Percentiles rank a stretch among this genome's conserved stretches.
Conservation (phyloP, 2,888 invertebrate species). For the Allacma fusca region DNA sequence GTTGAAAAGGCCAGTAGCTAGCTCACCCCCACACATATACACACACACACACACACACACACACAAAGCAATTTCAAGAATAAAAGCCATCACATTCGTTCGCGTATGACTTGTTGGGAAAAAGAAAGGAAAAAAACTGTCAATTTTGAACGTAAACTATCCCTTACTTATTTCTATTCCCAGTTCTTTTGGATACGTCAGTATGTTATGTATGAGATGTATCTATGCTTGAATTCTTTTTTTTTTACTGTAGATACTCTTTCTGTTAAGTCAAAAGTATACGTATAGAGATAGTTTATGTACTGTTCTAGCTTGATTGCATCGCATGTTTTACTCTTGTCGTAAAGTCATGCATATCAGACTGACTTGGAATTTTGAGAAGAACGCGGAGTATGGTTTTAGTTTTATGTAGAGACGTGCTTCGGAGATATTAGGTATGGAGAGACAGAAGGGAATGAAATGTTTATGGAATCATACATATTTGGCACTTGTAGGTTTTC, state of each 20-base stretch:
- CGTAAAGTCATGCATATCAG: slow-evolving; percentile 10
- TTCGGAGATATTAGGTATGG: not conserved
- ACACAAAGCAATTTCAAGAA: slow-evolving; percentile 32
- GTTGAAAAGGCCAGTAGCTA: not conserved
- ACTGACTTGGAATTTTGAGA: not conserved
- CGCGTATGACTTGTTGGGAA: slow-evolving; percentile 22
- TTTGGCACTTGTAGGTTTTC: slow-evolving; percentile 13
- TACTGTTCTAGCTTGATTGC: slow-evolving; percentile 5
- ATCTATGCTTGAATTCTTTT: no score
- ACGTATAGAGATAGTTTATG: not conserved
- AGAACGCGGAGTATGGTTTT: not conserved
- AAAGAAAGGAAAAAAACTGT: slow-evolving; percentile 26
- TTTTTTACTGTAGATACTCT: no score
- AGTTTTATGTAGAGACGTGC: not conserved
- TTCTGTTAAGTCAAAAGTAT: no score
- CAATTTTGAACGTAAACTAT: slow-evolving; percentile 17
- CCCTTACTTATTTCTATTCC: not conserved
- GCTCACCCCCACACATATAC: slow-evolving; percentile 33
- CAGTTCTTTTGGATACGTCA: not conserved
- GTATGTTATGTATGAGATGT: not conserved
- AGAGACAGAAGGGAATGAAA: not conserved
- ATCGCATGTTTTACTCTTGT: not conserved
- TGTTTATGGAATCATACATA: slow-evolving; percentile 16
- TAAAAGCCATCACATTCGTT: slow-evolving; percentile 37
- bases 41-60: not conserved